phyloP scores from a whole-genome alignment of 2,888 invertebrate genomes.

The Tipula lateralis region DNA sequence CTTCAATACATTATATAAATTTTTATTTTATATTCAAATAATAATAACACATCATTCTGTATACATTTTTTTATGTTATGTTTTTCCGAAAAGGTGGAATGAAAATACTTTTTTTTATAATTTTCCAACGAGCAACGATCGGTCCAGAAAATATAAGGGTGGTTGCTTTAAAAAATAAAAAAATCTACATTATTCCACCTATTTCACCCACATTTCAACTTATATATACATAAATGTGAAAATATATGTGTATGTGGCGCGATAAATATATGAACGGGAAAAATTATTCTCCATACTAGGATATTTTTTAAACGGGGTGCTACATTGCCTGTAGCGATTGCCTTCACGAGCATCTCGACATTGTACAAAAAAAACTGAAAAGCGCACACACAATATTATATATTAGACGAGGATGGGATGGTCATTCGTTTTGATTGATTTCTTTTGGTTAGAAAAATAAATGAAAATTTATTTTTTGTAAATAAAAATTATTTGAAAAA shows the following conservation, averaged over 20 bases:
- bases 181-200: background rate
- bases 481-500: background rate
- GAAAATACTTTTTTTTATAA: constrained; percentile 19
- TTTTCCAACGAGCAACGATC: constrained; percentile 19
- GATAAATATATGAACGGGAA: background rate
- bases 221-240: background rate
- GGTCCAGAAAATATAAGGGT: constrained; percentile 24
- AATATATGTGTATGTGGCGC: background rate
- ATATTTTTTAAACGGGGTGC: background rate
- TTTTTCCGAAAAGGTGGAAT: constrained; percentile 12
- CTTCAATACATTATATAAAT: constrained; percentile 24
- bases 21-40: constrained; percentile 24
- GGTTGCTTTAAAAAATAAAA: constrained; percentile 1
- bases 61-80: background rate
- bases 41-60: constrained; percentile 24
- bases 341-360: constrained; percentile 19
- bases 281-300: background rate
- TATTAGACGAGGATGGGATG: background rate
- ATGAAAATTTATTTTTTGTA: constrained; percentile 28
- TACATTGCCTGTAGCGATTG: background rate
- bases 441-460: constrained; percentile 30
- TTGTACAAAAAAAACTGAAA: background rate
- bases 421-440: constrained; percentile 31
- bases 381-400: background rate
- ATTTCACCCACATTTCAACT: background rate